Evolutionary conservation across 2,113 vertebrate genomes (phyloP).

Genomic region (Hyla sarda): DNA sequence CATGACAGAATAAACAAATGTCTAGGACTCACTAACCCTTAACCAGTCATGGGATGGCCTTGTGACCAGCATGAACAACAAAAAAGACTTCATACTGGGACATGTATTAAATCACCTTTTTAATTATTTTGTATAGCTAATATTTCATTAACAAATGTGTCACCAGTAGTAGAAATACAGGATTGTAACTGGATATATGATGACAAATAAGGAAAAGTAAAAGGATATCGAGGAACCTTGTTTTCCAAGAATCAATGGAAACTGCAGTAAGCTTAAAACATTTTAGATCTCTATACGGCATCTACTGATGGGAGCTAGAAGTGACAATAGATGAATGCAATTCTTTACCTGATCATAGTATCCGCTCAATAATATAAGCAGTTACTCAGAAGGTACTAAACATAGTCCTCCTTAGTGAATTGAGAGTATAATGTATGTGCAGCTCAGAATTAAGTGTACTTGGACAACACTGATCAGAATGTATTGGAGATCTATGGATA

Average conservation of each 20-base stretch:
- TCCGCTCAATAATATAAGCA: neutral
- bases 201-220: conserved; percentile 2
- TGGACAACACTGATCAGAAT: neutral
- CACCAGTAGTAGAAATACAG: neutral
- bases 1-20: conserved; percentile 55
- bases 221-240: neutral
- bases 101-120: neutral
- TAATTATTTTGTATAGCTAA: neutral
- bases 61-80: neutral
- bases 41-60: neutral
- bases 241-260: neutral
- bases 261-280: neutral
- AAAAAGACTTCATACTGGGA: neutral
- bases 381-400: neutral
- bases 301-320: neutral
- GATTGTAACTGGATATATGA: neutral
- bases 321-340: no score
- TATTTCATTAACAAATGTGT: neutral
- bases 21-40: conserved; percentile 41
- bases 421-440: no score
- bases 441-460: neutral
- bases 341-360: no score
- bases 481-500: neutral
- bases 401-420: neutral
- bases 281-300: neutral